Percentiles rank a stretch among this genome's conserved stretches.
Evolutionary conservation across 1,140 invertebrate species (phyloP).

Genomic region (Drosophila ficusphila): DNA sequence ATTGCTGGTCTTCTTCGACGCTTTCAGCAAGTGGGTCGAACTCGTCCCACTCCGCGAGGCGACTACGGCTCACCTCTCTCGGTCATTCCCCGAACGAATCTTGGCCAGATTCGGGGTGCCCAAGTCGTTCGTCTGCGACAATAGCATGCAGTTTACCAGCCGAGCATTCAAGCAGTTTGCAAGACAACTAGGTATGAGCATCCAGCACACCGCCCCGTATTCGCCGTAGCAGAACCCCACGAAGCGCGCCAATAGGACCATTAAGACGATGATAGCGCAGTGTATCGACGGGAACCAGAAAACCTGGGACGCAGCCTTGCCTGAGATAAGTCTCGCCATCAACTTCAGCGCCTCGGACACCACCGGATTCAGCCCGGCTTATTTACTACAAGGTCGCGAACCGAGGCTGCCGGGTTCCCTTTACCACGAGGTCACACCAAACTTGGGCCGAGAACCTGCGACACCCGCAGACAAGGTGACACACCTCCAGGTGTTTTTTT

Average conservation of each 20-base stretch:
- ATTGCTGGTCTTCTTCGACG: background rate
- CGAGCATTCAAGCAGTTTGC: no score
- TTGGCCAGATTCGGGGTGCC: background rate
- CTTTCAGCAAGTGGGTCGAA: background rate
- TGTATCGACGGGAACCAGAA: background rate
- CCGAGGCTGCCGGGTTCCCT: background rate
- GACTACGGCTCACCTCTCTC: background rate
- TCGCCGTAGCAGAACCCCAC: background rate
- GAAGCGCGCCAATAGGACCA: background rate
- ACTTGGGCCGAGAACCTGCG: background rate
- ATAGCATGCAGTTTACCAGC: no score
- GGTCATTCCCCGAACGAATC: background rate
- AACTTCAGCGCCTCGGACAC: background rate
- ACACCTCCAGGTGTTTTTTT: background rate
- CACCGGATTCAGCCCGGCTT: background rate
- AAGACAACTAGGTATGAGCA: background rate
- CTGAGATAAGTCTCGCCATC: background rate
- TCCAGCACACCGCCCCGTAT: background rate
- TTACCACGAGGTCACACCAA: background rate
- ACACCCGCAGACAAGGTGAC: background rate
- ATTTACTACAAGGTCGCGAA: background rate
- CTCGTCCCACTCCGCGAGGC: background rate
- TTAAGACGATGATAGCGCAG: background rate
- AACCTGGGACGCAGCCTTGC: background rate
- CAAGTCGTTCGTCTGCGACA: background rate